Evolutionary conservation across 2,888 invertebrate species (phyloP), one percentile per base, ranked within the genome.

Genomic region (Apocheima hispidaria): DNA sequence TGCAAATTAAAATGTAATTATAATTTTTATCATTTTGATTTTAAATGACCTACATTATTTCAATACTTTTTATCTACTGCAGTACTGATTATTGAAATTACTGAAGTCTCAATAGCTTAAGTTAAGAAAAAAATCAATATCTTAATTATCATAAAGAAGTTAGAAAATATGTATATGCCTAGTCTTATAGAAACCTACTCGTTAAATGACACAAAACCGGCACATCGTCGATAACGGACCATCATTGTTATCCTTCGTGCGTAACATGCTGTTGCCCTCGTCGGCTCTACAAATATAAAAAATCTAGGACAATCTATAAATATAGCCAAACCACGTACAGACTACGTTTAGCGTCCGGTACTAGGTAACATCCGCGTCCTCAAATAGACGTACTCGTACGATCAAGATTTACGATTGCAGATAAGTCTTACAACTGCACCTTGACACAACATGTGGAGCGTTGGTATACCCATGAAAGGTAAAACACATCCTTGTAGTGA

Each of bases 171-270:
- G n/a, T n/a, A n/a, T n/a, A n/a, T n/a, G 30, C 10, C 10, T 35
- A 35, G 14, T 23, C 35, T 36, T 18, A 7, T 20, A 20, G 14
- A 38, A 12, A 28, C 40, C 38, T 18, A 40, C 30, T 18, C 60
- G 56, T 61, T 68, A 63, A 71, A 70, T 77, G 73, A 67, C 63
- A 69, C 59, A 66, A 74, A 77, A 78, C 76, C 68, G 71, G 74
- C 79, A 74, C 74, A 73, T 65, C 73, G 71, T 65, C 69, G 68
- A 78, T 76, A 74, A 65, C 71, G 68, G 72, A 66, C 66, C 74
- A 75, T 81, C 78, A 87, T 88, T 86, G 85, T 87, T 85, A 71
- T 79, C 75, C 72, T 75, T 82, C 77, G 75, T 82, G 79, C 86
- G 83, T 82, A 87, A 88, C 87, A 79, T 65, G 63, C 58, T 68